Evolutionary conservation across 2,113 vertebrate species (phyloP).

Genomic region (Lepidiolamprologus cunningtoni): DNA sequence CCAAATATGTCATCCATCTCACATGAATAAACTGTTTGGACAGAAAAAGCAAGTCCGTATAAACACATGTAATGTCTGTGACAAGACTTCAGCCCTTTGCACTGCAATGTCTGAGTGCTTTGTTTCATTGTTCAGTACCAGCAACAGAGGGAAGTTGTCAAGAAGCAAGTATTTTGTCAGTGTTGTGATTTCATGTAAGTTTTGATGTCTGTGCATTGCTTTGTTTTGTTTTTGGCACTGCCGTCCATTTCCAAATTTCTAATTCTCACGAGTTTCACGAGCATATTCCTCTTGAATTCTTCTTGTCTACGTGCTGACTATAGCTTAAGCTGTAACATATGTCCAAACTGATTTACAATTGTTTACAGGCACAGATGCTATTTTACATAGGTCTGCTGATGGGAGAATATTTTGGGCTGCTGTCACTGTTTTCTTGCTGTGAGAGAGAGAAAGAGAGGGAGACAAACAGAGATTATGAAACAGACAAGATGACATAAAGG

Average conservation of each 20-base stretch:
- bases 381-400: slow-evolving; percentile 13
- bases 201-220: slow-evolving; percentile 7
- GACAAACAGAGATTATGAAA: background rate
- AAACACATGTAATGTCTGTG: background rate
- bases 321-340: slow-evolving; percentile 5
- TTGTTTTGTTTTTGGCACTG: background rate
- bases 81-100: slow-evolving; percentile 1
- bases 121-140: slow-evolving; percentile 19
- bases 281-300: background rate
- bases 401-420: slow-evolving; percentile 18
- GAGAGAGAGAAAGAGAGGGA: background rate
- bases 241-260: background rate
- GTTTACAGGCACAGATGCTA: slow-evolving; percentile 9
- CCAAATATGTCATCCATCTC: slow-evolving; percentile 39
- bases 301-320: background rate
- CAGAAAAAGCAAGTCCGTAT: slow-evolving; percentile 6
- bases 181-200: background rate
- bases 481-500: background rate
- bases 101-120: background rate
- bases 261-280: background rate
- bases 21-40: slow-evolving; percentile 49
- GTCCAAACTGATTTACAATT: slow-evolving; percentile 1
- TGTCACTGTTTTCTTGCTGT: background rate
- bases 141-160: background rate
- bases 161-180: background rate